Conservation (phyloP, 2,113 vertebrate species). For the Oryzias curvinotus region DNA sequence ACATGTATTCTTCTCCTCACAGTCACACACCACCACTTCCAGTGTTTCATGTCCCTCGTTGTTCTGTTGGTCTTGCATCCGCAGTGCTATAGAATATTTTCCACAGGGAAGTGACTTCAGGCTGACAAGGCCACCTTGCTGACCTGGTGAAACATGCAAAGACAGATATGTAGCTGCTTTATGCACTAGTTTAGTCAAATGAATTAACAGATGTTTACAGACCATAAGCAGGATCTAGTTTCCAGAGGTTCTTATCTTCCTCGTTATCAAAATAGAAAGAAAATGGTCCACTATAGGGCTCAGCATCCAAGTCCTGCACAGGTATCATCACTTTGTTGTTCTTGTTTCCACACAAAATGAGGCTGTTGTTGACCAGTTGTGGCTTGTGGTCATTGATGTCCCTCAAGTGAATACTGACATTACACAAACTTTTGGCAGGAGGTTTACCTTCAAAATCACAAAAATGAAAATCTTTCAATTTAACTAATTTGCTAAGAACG, state of each 20-base stretch:
- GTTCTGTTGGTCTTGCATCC: no score
- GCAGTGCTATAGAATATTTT: no score
- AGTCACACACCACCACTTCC: no score
- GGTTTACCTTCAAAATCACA: constrained; percentile 72
- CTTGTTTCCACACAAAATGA: constrained; percentile 70
- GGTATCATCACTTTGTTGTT: constrained; percentile 38
- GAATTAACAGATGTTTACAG: constrained; percentile 3
- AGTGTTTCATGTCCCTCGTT: no score
- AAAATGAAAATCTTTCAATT: not conserved
- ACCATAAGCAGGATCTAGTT: constrained; percentile 68
- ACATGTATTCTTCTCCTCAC: no score
- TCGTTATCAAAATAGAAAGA: constrained; percentile 63
- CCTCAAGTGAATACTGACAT: constrained; percentile 70
- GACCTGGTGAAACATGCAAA: no score
- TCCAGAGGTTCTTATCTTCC: constrained; percentile 65
- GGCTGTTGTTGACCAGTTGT: constrained; percentile 28
- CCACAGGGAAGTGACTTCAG: no score
- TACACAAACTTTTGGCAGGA: constrained; percentile 70
- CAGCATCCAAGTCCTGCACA: constrained; percentile 57
- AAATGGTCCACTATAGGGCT: constrained; percentile 76
- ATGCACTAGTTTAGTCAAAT: no score
- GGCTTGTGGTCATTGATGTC: constrained; percentile 79
- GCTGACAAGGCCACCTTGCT: no score
- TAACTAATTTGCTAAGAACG: not conserved
- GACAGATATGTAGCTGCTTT: no score